Percentiles rank a stretch among this genome's conserved stretches.
Conservation (phyloP, 2,888 invertebrate species). For the Bedellia somnulentella region DNA sequence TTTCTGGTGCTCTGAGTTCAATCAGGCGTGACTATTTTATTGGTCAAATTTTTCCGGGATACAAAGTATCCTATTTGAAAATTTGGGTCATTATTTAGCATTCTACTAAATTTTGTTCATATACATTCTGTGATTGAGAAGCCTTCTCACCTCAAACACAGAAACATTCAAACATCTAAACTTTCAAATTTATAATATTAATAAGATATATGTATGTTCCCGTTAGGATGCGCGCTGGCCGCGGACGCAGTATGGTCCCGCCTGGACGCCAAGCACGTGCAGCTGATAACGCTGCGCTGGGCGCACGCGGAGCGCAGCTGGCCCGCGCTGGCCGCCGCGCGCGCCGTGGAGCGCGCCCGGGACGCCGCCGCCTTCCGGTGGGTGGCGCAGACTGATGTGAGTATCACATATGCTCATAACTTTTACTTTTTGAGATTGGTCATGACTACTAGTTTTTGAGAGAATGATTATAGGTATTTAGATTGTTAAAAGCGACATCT, state of each 20-base stretch:
- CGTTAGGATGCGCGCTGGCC: conserved; percentile 70
- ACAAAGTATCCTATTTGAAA: no score
- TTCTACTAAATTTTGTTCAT: no score
- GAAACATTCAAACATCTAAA: no score
- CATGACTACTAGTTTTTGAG: neutral
- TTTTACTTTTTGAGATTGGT: conserved; percentile 1
- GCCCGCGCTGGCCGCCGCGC: conserved; percentile 69
- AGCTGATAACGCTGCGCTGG: conserved; percentile 89
- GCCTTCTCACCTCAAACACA: no score
- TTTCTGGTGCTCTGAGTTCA: no score
- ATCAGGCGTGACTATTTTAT: no score
- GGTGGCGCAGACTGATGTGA: conserved; percentile 85
- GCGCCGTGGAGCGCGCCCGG: conserved; percentile 71
- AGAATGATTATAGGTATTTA: no score
- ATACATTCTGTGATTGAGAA: no score
- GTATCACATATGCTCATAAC: conserved; percentile 18
- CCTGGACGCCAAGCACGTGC: conserved; percentile 91
- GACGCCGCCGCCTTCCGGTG: conserved; percentile 84
- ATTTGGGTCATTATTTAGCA: no score
- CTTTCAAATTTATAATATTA: no score
- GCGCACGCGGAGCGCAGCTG: conserved; percentile 75
- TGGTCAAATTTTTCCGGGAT: no score
- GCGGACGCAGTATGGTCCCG: conserved; percentile 75
- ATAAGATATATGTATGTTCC: neutral
- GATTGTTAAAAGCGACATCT: no score